Evolutionary conservation across 2,113 vertebrate species (phyloP).

Genomic region (Prunella fulvescens): DNA sequence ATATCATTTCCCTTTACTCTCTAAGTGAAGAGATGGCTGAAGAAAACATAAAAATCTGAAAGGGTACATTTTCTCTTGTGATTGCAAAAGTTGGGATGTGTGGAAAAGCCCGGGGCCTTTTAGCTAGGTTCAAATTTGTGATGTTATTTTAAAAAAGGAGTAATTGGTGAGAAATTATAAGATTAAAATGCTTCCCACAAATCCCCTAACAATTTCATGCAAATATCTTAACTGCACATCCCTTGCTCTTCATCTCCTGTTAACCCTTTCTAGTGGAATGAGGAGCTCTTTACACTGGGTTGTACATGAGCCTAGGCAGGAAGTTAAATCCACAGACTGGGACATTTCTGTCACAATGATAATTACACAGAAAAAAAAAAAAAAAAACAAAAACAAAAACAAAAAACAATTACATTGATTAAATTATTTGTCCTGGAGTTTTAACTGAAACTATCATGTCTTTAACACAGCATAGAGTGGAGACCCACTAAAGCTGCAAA

Average conservation of each 20-base stretch:
- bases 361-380: background rate
- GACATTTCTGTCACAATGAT: background rate
- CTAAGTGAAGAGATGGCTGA: background rate
- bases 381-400: too few species aligned
- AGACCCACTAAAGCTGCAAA: background rate
- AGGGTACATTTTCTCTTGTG: background rate
- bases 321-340: background rate
- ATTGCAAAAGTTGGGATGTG: background rate
- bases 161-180: constrained; percentile 41
- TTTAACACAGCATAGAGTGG: background rate
- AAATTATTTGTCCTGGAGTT: background rate
- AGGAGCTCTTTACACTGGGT: background rate
- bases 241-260: background rate
- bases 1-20: background rate
- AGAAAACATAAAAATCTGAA: constrained; percentile 8
- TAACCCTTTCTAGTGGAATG: background rate
- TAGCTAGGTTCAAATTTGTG: background rate
- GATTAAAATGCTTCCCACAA: constrained; percentile 31
- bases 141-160: background rate
- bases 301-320: background rate
- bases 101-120: background rate
- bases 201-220: constrained; percentile 19
- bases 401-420: background rate
- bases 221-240: background rate
- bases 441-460: background rate